phyloP scores from a whole-genome alignment of 2,113 vertebrate species.

The Poeciliopsis occidentalis region DNA sequence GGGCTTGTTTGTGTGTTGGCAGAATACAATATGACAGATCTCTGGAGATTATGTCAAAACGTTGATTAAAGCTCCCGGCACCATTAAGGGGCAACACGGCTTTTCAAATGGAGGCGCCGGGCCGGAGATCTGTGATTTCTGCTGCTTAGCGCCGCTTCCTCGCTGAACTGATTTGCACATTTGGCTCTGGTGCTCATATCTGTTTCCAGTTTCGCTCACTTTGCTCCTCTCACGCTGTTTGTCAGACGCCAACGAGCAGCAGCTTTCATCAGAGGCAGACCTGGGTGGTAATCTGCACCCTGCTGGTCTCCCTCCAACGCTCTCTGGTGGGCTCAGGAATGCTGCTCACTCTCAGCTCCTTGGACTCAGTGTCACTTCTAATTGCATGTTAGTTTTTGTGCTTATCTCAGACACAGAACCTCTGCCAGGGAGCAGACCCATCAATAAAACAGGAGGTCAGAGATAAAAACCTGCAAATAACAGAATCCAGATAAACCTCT shows the following conservation, averaged over 20 bases:
- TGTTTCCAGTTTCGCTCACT: constrained; percentile 31
- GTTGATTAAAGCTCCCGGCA: constrained; percentile 51
- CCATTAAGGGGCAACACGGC: constrained; percentile 19
- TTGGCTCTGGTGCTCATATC: constrained; percentile 64
- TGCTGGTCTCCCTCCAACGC: constrained; percentile 50
- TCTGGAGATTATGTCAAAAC: constrained; percentile 59
- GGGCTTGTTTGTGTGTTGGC: constrained; percentile 8
- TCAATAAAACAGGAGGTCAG: constrained; percentile 30
- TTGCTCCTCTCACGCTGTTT: constrained; percentile 39
- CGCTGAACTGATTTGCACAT: constrained; percentile 51
- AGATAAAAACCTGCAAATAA: constrained; percentile 11
- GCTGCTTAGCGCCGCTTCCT: constrained; percentile 38
- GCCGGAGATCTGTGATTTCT: constrained; percentile 52
- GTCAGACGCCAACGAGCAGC: constrained; percentile 49
- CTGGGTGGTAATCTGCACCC: constrained; percentile 61
- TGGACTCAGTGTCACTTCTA: constrained; percentile 56
- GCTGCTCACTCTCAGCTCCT: constrained; percentile 45
- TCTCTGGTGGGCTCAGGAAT: constrained; percentile 63
- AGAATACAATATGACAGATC: constrained; percentile 52
- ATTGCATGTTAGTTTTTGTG: constrained; percentile 51
- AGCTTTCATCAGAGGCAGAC: constrained; percentile 50
- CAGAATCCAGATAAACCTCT: constrained; percentile 9
- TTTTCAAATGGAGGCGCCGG: constrained; percentile 10
- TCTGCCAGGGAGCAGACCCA: constrained; percentile 13
- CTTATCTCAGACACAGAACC: constrained; percentile 49